Base-by-base conservation (phyloP, 37 sponge, comb jelly and placozoan genomes). In the Crambe crambe region DNA sequence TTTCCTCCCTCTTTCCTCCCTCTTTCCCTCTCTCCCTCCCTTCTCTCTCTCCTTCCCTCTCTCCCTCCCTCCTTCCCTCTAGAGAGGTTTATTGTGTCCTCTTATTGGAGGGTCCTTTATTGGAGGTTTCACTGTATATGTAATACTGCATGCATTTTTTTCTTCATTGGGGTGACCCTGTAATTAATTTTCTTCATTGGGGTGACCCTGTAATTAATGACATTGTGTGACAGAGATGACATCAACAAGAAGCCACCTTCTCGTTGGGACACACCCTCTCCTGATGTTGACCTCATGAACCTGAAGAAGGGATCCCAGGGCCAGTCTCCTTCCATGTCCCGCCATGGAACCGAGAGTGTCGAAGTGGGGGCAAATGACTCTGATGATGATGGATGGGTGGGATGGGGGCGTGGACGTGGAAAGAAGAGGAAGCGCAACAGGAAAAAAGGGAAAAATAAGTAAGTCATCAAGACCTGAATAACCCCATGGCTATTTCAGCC, bases 261-360 rank as follows among this genome's bases (percentile, higher is more conserved):
- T 39, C 87, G 92, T 1, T 91, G 92, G 92, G 92, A 91, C 77
- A 79, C 84, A 21, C 92, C 91, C 44, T 79, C 88, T 39, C 92
- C 83, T 2, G 20, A 66, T 25, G 9, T 30, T 56, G 70, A 75
- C 18, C 61, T 57, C 32, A 56, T 10, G 58, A 38, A 38, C 29
- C 34, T 30, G 70, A 25, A 73, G 26, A n/a, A n/a, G n/a, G n/a
- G n/a, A n/a, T 59, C 29, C 43, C 56, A 44, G 68, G 5, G 8
- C 47, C 17, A 35, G 42, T 26, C 42, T 5, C 25, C 2, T 70
- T 23, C 70, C 22, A 20, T 70, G 26, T 18, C 70, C 70, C 21
- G 2, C n/a, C 41, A 61, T 20, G 63, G 63, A 21, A 61, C 63
- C 25, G 5, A 9, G 25, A 4, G 26, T 26, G 41, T 12, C 37